phyloP scores from a whole-genome alignment of 2,888 invertebrate genomes.

The Clusia tigrina region DNA sequence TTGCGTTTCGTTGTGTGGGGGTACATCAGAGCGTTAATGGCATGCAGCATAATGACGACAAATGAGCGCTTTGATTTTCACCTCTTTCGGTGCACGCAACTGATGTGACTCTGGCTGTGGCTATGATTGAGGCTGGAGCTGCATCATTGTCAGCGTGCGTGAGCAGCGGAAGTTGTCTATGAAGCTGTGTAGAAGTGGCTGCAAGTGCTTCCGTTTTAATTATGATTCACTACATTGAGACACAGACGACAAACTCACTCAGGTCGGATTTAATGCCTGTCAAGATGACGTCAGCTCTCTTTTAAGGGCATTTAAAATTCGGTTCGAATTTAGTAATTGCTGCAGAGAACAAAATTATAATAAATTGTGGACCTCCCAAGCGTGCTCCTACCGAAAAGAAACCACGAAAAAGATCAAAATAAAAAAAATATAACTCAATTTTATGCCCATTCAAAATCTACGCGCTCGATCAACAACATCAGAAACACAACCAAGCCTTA shows the following conservation, averaged over 20 bases:
- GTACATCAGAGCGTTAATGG: no score
- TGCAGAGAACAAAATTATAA: no score
- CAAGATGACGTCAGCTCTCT: no score
- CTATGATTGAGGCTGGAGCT: no score
- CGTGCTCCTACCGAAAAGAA: not conserved
- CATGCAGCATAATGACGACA: conserved; percentile 1
- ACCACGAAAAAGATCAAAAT: not conserved
- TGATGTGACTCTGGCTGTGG: no score
- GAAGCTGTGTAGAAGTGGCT: no score
- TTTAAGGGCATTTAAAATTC: no score
- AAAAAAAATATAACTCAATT: not conserved
- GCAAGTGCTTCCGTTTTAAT: no score
- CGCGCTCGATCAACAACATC: not conserved
- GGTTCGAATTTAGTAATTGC: no score
- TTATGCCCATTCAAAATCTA: not conserved
- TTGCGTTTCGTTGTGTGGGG: not conserved
- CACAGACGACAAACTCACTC: no score
- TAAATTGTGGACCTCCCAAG: conserved; percentile 3
- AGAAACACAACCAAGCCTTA: not conserved
- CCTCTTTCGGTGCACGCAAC: not conserved
- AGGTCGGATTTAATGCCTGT: no score
- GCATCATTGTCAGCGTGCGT: not conserved
- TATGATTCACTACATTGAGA: no score
- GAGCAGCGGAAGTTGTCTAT: not conserved
- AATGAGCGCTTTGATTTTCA: not conserved